These are phyloP conservation scores for Catalaphyllia jardinei DNA, from an alignment of 64 coral and sea anemone genomes.

Conservation along the genomic window DNA sequence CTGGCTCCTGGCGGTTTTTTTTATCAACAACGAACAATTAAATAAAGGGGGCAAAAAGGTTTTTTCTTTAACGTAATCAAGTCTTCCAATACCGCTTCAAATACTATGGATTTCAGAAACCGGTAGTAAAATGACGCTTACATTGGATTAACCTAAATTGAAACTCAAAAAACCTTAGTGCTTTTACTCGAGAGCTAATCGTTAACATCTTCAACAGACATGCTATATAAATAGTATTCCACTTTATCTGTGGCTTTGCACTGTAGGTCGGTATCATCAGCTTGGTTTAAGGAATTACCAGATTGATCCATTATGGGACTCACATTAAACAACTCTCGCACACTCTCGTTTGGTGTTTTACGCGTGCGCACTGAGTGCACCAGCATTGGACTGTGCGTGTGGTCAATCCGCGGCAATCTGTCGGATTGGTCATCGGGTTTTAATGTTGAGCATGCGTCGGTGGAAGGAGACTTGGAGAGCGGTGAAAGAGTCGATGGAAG, in stretches of 20 bases:
- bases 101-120: no score
- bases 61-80: no score
- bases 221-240: conserved; percentile 7
- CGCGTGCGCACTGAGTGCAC: background rate
- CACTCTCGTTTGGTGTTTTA: conserved; percentile 18
- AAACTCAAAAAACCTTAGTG: no score
- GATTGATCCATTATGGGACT: conserved; percentile 38
- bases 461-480: background rate
- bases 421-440: background rate
- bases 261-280: background rate
- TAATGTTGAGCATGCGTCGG: background rate
- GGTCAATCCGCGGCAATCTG: conserved; percentile 27
- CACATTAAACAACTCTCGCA: conserved; percentile 29
- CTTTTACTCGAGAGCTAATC: background rate
- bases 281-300: background rate
- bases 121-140: no score
- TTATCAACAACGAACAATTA: no score
- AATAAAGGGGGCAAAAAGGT: no score
- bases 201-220: background rate
- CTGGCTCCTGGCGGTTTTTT: no score
- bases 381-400: conserved; percentile 8
- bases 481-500: background rate
- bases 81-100: no score
- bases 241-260: conserved; percentile 24
- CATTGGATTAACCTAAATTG: no score